phyloP scores from a whole-genome alignment of 2,888 invertebrate species.

The Eilema griseolum region DNA sequence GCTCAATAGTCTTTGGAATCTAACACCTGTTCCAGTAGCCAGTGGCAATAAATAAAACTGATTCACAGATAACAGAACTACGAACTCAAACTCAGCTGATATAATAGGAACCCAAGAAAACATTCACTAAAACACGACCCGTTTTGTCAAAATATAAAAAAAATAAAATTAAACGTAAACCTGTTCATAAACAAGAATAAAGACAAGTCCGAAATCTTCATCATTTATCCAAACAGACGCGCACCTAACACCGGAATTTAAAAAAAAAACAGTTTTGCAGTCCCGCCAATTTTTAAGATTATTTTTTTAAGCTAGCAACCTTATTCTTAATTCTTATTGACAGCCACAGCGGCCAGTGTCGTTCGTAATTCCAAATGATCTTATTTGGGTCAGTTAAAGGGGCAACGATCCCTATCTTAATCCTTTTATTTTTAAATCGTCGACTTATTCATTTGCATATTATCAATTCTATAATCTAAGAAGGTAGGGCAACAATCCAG shows the following conservation, averaged over 20 bases:
- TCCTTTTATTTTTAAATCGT: slow-evolving; percentile 80
- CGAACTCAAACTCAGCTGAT: slow-evolving; percentile 33
- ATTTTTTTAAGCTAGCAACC: slow-evolving; percentile 70
- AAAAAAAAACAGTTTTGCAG: slow-evolving; percentile 35
- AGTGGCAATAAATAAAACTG: slow-evolving; percentile 15
- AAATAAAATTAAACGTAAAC: slow-evolving; percentile 34
- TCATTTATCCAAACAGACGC: slow-evolving; percentile 40
- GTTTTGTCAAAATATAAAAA: slow-evolving; percentile 23
- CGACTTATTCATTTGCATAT: slow-evolving; percentile 80
- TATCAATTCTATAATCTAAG: slow-evolving; percentile 80
- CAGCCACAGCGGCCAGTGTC: slow-evolving; percentile 71
- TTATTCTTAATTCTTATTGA: slow-evolving; percentile 82
- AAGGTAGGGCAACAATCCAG: slow-evolving; percentile 77
- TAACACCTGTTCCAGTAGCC: slow-evolving; percentile 20
- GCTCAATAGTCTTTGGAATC: neutral
- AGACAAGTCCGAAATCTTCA: slow-evolving; percentile 46
- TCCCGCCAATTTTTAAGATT: slow-evolving; percentile 51
- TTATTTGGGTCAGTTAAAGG: slow-evolving; percentile 83
- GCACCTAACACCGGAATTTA: slow-evolving; percentile 27
- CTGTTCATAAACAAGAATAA: slow-evolving; percentile 26
- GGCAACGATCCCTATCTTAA: slow-evolving; percentile 75
- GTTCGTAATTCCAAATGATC: slow-evolving; percentile 75
- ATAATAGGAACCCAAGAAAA: slow-evolving; percentile 21
- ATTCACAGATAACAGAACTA: slow-evolving; percentile 22
- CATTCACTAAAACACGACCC: slow-evolving; percentile 15